These are phyloP conservation scores for Eumacrocentrus americanus DNA, from an alignment of 2,888 invertebrate genomes.

Conservation along the genomic window DNA sequence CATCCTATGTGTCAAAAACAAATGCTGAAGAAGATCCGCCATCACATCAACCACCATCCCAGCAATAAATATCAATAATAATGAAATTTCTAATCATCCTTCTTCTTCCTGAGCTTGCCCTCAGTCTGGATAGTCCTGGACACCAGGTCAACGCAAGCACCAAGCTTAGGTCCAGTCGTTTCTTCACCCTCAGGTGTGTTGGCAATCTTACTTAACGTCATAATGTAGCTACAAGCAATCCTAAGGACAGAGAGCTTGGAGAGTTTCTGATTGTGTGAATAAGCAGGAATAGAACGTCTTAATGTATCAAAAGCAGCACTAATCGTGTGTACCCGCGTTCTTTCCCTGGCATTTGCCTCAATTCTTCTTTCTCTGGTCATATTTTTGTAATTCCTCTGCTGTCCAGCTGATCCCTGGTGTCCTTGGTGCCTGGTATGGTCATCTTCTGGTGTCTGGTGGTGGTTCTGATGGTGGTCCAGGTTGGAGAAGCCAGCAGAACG, in stretches of 20 bases:
- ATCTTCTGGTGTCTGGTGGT: conserved; percentile 43
- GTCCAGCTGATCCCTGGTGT: conserved; percentile 33
- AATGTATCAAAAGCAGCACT: conserved; percentile 94
- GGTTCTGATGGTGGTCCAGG: conserved; percentile 35
- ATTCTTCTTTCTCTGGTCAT: conserved; percentile 92
- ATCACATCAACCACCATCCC: too few species aligned
- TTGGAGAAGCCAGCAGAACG: conserved; percentile 40
- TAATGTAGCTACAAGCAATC: conserved; percentile 92
- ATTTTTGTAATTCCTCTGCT: conserved; percentile 91
- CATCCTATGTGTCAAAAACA: too few species aligned
- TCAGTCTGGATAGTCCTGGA: conserved; percentile 92
- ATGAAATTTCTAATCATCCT: conserved; percentile 69
- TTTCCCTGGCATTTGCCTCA: conserved; percentile 92
- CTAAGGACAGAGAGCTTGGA: conserved; percentile 90
- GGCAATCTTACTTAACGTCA: conserved; percentile 81
- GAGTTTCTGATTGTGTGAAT: conserved; percentile 91
- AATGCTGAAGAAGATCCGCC: too few species aligned
- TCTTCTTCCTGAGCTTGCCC: conserved; percentile 85
- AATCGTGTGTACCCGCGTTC: conserved; percentile 93
- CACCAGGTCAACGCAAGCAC: conserved; percentile 84
- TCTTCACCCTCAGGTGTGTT: conserved; percentile 65
- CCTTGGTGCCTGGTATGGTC: conserved; percentile 39
- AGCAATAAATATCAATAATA: too few species aligned
- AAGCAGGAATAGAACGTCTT: conserved; percentile 83
- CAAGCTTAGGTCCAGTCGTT: conserved; percentile 68